Conservation (phyloP, 2,888 invertebrate genomes). For the Piscicola geometra region DNA sequence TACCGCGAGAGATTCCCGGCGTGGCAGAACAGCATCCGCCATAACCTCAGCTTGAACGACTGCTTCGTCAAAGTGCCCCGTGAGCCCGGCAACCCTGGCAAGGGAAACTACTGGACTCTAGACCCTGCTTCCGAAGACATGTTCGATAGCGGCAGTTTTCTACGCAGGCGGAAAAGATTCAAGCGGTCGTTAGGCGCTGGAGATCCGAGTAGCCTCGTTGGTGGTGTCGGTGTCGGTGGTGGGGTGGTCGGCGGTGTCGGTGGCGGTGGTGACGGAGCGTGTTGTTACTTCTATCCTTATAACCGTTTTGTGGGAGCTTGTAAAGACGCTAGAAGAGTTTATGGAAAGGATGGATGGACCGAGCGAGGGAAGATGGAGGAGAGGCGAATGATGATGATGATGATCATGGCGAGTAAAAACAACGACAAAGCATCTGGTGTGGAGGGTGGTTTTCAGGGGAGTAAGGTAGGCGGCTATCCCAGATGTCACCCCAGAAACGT, state of each 20-base stretch:
- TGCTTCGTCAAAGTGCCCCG: constrained; percentile 91
- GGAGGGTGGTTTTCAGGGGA: background rate
- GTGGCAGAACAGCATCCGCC: constrained; percentile 85
- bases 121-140: constrained; percentile 96
- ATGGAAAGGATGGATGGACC: background rate
- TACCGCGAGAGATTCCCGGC: constrained; percentile 63
- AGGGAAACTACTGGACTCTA: constrained; percentile 89
- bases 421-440: background rate
- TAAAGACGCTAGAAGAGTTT: background rate
- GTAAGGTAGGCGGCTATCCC: background rate
- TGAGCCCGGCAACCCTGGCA: constrained; percentile 80
- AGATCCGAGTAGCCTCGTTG: too few relatives aligned
- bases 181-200: constrained; percentile 19
- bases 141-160: constrained; percentile 98
- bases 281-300: constrained; percentile 7
- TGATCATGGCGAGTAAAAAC: background rate
- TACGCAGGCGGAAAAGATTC: constrained; percentile 82
- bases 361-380: background rate
- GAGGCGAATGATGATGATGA: background rate
- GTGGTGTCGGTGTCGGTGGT: too few relatives aligned
- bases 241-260: too few relatives aligned
- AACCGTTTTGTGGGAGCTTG: background rate
- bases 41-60: constrained; percentile 89
- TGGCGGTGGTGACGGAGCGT: background rate
- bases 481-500: background rate